phyloP scores from a whole-genome alignment of 2,113 vertebrate species.

The Ptilonorhynchus violaceus region DNA sequence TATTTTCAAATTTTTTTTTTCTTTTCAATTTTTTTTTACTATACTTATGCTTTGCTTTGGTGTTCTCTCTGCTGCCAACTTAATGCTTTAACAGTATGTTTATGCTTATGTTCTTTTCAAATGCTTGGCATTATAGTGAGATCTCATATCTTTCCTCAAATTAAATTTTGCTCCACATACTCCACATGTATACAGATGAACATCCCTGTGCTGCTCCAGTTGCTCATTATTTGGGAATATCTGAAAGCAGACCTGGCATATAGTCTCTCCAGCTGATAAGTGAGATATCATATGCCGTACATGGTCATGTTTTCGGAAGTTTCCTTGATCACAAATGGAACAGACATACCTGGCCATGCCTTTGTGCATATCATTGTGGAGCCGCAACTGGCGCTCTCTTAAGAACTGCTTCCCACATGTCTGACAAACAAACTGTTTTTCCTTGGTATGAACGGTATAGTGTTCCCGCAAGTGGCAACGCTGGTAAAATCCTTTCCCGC shows the following conservation, averaged over 20 bases:
- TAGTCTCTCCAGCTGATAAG: constrained; percentile 92
- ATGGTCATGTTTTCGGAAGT: constrained; percentile 98
- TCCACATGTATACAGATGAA: constrained; percentile 96
- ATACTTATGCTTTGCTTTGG: constrained; percentile 78
- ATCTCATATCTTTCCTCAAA: constrained; percentile 97
- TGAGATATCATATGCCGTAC: constrained; percentile 99
- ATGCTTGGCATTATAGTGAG: constrained; percentile 97
- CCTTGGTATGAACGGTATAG: constrained; percentile 98
- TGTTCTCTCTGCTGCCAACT: constrained; percentile 73
- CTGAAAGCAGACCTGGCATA: constrained; percentile 99
- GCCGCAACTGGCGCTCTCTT: constrained; percentile 91
- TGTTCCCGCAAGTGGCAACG: constrained; percentile 98
- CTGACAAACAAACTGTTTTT: constrained; percentile 97
- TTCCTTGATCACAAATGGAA: constrained; percentile 97
- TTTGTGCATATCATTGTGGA: constrained; percentile 99
- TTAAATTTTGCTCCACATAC: constrained; percentile 98
- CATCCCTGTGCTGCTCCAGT: constrained; percentile 97
- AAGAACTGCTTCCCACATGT: constrained; percentile 98
- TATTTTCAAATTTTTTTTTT: constrained; percentile 43
- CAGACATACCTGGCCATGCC: constrained; percentile 98
- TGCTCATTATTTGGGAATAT: constrained; percentile 93
- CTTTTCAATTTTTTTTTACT: constrained; percentile 64
- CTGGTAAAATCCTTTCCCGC: constrained; percentile 97
- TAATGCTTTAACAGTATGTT: constrained; percentile 66
- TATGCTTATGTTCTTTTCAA: constrained; percentile 85